Conservation (phyloP, 1,140 invertebrate species). For the Drosophila santomea region DNA sequence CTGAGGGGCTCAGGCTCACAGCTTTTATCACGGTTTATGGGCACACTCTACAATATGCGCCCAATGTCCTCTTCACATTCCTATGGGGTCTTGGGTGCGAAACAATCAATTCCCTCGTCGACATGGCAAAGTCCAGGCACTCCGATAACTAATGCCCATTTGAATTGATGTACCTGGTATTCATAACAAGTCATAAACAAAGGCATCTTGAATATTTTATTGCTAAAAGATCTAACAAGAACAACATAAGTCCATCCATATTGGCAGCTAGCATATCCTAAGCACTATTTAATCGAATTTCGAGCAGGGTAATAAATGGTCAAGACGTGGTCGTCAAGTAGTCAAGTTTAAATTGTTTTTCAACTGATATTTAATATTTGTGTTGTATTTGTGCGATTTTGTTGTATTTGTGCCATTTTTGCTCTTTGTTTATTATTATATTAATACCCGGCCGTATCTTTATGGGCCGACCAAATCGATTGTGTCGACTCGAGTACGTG, state of each 20-base stretch:
- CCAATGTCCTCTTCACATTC: constrained; percentile 1
- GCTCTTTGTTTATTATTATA: constrained; percentile 69
- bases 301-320: neutral
- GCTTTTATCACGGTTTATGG: constrained; percentile 1
- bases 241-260: too few relatives aligned
- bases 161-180: constrained; percentile 18
- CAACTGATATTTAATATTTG: constrained; percentile 40
- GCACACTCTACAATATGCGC: neutral
- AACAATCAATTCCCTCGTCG: constrained; percentile 31
- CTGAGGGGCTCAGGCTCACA: neutral
- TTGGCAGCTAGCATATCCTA: too few relatives aligned
- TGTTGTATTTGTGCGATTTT: constrained; percentile 1
- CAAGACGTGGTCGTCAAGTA: neutral
- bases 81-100: constrained; percentile 7
- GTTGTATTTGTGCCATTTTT: constrained; percentile 60
- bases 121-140: constrained; percentile 51
- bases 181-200: neutral
- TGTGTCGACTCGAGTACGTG: constrained; percentile 59
- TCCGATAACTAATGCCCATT: constrained; percentile 64
- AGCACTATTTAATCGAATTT: too few relatives aligned
- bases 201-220: neutral
- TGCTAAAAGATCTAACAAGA: too few relatives aligned
- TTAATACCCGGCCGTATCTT: constrained; percentile 57
- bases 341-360: constrained; percentile 49
- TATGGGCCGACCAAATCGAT: constrained; percentile 58